Base-by-base conservation (phyloP, 2,888 invertebrate genomes). In the Ochropleura leucogaster region DNA sequence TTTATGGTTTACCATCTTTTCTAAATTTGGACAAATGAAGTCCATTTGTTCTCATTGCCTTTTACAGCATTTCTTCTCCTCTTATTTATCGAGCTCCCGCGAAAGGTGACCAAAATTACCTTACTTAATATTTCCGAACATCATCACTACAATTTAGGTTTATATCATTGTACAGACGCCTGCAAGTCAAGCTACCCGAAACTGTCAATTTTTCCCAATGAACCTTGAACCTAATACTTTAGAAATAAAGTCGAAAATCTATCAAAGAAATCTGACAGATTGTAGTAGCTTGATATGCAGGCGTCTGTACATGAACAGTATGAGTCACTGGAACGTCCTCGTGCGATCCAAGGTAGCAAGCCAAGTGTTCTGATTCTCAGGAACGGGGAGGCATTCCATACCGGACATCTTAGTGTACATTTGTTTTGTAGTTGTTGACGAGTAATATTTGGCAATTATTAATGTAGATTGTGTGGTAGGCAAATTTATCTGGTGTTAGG, bases 321-420 rank as follows among this genome's bases (percentile, higher is more conserved):
- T 57, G 72, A 78, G 16, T 65, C 67, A 82, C 10, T 57, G 20
- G 66, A n/a, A 30, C 18, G 51, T 72, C 47, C 92, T 90, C 90
- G 89, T 91, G 92, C 86, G 87, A 66, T 70, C 66, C 87, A 88
- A 88, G 85, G 88, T 85, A 77, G 79, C 70, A 77, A 84, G 91
- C 89, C 90, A 92, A 92, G 84, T 82, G 90, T 90, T 92, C 91
- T 91, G 91, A 91, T 90, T 90, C 90, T 86, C 81, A 80, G 91
- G 90, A 92, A 71, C 76, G 72, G 73, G 77, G 83, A 87, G 68
- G 88, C 88, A 92, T 91, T 87, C 86, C 88, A 79, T 71, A 84
- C 89, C 85, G 72, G 78, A 90, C 90, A 91, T 80, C 74, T 88
- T 88, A 85, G 87, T 88, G 86, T 84, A 60, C 59, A 30, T 30